phyloP scores from a whole-genome alignment of 2,888 invertebrate genomes.

The Cylindroiulus punctatus region DNA sequence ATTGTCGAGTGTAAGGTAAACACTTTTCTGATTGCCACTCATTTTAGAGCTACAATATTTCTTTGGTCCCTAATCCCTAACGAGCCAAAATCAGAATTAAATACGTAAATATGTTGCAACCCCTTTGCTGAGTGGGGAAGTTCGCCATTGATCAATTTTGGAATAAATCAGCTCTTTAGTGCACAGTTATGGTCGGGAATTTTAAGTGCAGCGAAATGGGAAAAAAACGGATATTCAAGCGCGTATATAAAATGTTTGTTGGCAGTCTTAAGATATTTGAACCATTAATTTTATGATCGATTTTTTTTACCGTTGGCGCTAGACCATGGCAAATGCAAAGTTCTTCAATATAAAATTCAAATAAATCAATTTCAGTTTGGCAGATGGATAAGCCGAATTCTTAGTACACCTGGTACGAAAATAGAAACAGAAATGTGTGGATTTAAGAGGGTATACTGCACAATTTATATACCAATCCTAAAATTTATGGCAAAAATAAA shows the following conservation, averaged over 20 bases:
- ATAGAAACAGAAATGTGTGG: not conserved
- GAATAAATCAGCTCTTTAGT: not conserved
- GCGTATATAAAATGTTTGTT: not conserved
- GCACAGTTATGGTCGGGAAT: not conserved
- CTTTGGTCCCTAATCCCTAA: not conserved
- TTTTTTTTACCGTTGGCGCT: not conserved
- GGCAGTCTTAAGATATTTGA: not conserved
- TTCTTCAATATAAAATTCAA: constrained; percentile 1
- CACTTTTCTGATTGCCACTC: constrained; percentile 29
- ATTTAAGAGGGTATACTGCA: not conserved
- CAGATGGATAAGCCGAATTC: constrained; percentile 16
- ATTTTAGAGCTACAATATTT: not conserved
- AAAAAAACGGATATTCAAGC: not conserved
- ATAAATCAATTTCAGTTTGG: constrained; percentile 15
- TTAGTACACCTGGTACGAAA: not conserved
- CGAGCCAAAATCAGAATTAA: not conserved
- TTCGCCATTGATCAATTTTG: not conserved
- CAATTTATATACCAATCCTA: not conserved
- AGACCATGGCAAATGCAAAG: not conserved
- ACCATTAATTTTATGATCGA: constrained; percentile 35
- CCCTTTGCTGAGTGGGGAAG: not conserved
- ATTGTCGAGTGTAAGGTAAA: not conserved
- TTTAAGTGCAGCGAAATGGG: no score
- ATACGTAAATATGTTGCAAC: constrained; percentile 9
- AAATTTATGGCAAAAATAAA: constrained; percentile 11